Evolutionary conservation across 2,888 invertebrate genomes (phyloP), one percentile per base, ranked within the genome.

Genomic region (Dynastes hyllus): DNA sequence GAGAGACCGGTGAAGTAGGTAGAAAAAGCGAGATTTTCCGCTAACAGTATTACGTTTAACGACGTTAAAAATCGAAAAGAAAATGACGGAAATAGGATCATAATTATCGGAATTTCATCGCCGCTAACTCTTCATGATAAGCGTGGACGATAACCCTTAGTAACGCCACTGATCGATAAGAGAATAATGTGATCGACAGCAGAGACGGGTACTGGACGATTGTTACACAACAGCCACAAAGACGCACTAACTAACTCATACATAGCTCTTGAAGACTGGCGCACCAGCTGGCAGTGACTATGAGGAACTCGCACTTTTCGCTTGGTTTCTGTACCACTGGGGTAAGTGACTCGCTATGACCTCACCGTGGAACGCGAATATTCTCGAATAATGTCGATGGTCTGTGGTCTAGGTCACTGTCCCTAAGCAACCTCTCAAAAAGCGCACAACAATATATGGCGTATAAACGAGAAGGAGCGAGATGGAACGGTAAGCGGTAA

Each of bases 321-420:
- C 81, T 83, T 83, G 83, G 86, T 88, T 88, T 88, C 87, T 89
- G 88, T 88, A 88, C 87, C 88, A 88, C 83, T 89, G 91, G 91
- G 92, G 92, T 92, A 92, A 92, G 91, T 92, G 92, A 93, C 92
- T 92, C 89, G 87, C 84, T 86, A 87, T 92, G 92, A 93, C 92
- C 92, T 88, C 89, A 87, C 45, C 73, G 85, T 87, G 85, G 84
- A 84, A 83, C 83, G 85, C 86, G 86, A 85, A 85, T 84, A 84
- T 82, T 81, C 83, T 83, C 85, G 85, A 85, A 79, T 65, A 76
- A 63, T 67, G 78, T 80, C 80, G 82, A 82, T 84, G 85, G 84
- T 82, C 82, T 83, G 81, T 78, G 71, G 73, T 73, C 81, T 88
- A 84, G 88, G 89, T 88, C 88, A 88, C 86, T 88, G 88, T 87